Conservation (phyloP, 1,140 invertebrate species). For the Subanguina moxae region DNA sequence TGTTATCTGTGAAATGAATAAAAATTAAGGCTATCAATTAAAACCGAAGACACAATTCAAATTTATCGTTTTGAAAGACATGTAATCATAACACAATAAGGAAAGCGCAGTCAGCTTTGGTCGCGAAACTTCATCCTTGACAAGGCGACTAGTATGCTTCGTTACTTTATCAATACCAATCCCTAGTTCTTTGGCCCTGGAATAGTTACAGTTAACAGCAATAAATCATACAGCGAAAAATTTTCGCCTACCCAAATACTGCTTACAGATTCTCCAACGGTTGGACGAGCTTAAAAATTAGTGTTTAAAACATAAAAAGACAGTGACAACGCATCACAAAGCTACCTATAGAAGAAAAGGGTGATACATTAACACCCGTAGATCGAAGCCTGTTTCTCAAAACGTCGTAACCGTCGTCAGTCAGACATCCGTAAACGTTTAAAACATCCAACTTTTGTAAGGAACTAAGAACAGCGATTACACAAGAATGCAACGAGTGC, state of each 20-base stretch:
- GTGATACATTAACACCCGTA: neutral
- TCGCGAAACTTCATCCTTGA: neutral
- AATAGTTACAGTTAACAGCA: neutral
- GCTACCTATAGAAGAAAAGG: neutral
- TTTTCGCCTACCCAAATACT: neutral
- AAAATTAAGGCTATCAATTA: too few relatives aligned
- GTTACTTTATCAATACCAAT: neutral
- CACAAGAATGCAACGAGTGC: neutral
- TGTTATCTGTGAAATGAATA: too few relatives aligned
- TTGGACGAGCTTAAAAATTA: neutral
- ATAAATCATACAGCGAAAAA: neutral
- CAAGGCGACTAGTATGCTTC: too few relatives aligned
- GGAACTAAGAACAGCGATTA: neutral
- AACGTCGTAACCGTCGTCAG: neutral
- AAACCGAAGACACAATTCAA: too few relatives aligned
- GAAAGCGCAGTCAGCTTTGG: too few relatives aligned
- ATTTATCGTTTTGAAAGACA: too few relatives aligned
- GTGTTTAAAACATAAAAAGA: too few relatives aligned
- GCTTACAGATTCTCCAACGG: slow-evolving; percentile 2
- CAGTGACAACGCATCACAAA: too few relatives aligned
- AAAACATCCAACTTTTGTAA: neutral
- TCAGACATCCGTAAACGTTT: neutral
- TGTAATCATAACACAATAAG: too few relatives aligned
- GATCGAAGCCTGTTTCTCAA: neutral
- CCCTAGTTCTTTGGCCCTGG: neutral